A percentile compares a stretch with the other conserved stretches of the same genome.
phyloP scores from a whole-genome alignment of 2,888 invertebrate genomes.

The Phengaris arion region DNA sequence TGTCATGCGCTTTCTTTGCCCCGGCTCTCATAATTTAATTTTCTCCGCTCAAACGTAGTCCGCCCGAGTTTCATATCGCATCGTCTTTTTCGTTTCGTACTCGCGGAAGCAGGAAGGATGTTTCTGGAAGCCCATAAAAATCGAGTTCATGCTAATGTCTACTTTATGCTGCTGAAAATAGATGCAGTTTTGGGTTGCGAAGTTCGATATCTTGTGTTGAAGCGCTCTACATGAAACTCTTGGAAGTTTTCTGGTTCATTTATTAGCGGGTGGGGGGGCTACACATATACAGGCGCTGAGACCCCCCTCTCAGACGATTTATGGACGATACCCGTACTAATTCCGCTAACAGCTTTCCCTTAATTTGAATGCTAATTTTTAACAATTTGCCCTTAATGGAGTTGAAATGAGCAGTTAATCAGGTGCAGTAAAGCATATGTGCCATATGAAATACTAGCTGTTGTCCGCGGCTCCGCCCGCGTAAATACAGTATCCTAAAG shows the following conservation, averaged over 20 bases:
- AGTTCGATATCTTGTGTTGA: slow-evolving; percentile 57
- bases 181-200: slow-evolving; percentile 55
- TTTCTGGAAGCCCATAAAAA: slow-evolving; percentile 50
- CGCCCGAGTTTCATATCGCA: slow-evolving; percentile 72
- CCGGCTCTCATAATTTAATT: slow-evolving; percentile 72
- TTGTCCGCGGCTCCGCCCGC: too few relatives aligned
- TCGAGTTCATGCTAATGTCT: slow-evolving; percentile 54
- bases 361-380: slow-evolving; percentile 78
- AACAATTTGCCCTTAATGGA: slow-evolving; percentile 73
- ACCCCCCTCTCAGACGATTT: slow-evolving; percentile 71
- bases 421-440: too few relatives aligned
- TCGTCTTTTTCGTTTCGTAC: slow-evolving; percentile 51
- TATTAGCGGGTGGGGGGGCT: slow-evolving; percentile 72
- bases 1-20: slow-evolving; percentile 65
- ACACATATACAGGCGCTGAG: slow-evolving; percentile 68
- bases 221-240: slow-evolving; percentile 60
- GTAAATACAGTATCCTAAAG: too few relatives aligned
- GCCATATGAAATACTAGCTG: not conserved
- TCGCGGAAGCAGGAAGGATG: slow-evolving; percentile 48
- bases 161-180: slow-evolving; percentile 52
- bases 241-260: slow-evolving; percentile 78
- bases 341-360: slow-evolving; percentile 73
- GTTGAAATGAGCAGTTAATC: slow-evolving; percentile 56
- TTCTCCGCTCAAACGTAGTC: slow-evolving; percentile 68
- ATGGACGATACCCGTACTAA: slow-evolving; percentile 72